phyloP scores from a whole-genome alignment of 2,888 invertebrate species.

The Cephus sareptanus region DNA sequence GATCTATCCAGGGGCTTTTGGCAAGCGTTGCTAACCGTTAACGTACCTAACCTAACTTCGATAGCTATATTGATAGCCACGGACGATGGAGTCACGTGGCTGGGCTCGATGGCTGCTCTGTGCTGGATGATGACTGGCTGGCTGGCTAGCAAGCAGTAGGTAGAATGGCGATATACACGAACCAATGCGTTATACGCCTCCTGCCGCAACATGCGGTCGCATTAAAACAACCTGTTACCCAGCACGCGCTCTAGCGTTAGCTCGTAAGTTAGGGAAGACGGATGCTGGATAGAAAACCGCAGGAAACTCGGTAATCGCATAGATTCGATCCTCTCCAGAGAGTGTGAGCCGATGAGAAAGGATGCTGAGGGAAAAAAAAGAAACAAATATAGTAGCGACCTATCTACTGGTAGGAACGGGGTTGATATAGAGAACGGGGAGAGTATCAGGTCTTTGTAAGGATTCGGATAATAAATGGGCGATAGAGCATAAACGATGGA shows the following conservation, averaged over 20 bases:
- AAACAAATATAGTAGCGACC: neutral
- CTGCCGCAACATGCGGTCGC: constrained; percentile 35
- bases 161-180: constrained; percentile 2
- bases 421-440: constrained; percentile 21
- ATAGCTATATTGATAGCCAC: neutral
- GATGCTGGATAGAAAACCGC: neutral
- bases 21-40: neutral
- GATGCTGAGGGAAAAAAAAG: neutral
- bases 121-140: neutral
- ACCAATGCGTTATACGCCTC: constrained; percentile 6
- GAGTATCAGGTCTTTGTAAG: neutral
- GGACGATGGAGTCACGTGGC: neutral
- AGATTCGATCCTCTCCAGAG: neutral
- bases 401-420: neutral
- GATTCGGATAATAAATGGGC: neutral
- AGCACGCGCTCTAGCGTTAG: constrained; percentile 17
- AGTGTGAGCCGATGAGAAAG: neutral
- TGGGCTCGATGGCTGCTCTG: neutral
- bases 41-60: neutral
- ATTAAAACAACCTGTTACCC: constrained; percentile 52
- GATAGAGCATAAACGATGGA: constrained; percentile 1
- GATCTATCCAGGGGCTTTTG: neutral
- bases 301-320: neutral
- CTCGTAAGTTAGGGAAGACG: constrained; percentile 1
- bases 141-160: neutral